Conservation (phyloP, 1,140 invertebrate genomes). For the Drosophila yakuba region DNA sequence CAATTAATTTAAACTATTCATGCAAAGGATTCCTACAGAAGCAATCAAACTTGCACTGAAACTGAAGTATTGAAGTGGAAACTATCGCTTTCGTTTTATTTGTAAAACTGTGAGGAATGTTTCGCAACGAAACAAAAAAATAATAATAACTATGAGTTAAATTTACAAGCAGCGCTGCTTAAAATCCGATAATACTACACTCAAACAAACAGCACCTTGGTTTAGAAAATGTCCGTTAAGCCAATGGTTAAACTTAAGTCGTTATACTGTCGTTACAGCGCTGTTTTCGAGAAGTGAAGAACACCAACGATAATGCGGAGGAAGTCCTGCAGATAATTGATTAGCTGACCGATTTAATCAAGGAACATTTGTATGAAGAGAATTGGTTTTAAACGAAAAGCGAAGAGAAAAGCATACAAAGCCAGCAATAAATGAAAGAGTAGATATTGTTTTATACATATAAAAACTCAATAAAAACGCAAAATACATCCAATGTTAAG, state of each 20-base stretch:
- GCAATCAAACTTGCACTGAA: slow-evolving; percentile 68
- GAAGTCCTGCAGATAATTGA: slow-evolving; percentile 36
- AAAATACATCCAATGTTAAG: slow-evolving; percentile 77
- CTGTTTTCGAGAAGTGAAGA: slow-evolving; percentile 39
- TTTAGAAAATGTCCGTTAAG: slow-evolving; percentile 62
- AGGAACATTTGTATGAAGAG: slow-evolving; percentile 56
- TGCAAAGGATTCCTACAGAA: slow-evolving; percentile 71
- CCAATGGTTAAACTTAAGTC: slow-evolving; percentile 45
- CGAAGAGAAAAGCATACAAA: slow-evolving; percentile 24
- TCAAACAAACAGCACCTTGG: slow-evolving; percentile 52
- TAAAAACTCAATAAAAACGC: slow-evolving; percentile 81
- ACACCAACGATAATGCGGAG: slow-evolving; percentile 21
- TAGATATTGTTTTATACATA: slow-evolving; percentile 81
- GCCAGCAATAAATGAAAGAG: slow-evolving; percentile 50
- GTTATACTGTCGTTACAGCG: slow-evolving; percentile 38
- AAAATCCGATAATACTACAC: slow-evolving; percentile 43
- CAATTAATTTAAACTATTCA: slow-evolving; percentile 61
- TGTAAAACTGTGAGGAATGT: slow-evolving; percentile 81
- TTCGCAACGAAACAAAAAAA: slow-evolving; percentile 81
- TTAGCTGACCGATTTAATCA: slow-evolving; percentile 35
- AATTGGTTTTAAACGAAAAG: slow-evolving; percentile 61
- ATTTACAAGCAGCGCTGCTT: slow-evolving; percentile 48
- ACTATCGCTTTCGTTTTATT: slow-evolving; percentile 54
- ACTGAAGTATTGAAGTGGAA: slow-evolving; percentile 38
- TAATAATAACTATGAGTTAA: slow-evolving; percentile 57